Evolutionary conservation across 2,113 vertebrate species (phyloP).

Genomic region (Lanius collurio): DNA sequence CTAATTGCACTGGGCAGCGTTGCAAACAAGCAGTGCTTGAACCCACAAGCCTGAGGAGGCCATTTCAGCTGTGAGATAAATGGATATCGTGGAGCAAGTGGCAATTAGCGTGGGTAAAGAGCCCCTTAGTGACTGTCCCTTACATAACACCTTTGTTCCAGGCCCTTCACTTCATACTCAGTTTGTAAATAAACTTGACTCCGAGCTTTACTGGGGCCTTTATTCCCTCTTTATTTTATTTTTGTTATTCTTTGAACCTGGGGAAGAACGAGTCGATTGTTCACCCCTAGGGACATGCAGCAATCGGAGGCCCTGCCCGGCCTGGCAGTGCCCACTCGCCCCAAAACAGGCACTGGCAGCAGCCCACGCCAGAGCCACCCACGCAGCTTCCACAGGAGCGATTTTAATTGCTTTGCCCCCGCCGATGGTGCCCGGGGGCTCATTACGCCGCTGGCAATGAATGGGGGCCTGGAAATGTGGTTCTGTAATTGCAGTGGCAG

Average conservation of each 20-base stretch:
- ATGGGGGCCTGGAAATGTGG: neutral
- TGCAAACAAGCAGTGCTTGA: neutral
- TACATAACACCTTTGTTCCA: conserved; percentile 55
- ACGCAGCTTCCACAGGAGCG: neutral
- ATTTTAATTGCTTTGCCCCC: conserved; percentile 42
- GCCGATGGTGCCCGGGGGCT: neutral
- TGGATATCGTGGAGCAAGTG: neutral
- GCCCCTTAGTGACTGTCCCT: conserved; percentile 49
- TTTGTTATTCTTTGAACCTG: neutral
- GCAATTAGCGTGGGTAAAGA: conserved; percentile 46
- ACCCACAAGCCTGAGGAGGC: neutral
- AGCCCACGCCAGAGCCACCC: neutral
- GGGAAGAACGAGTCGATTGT: conserved; percentile 33
- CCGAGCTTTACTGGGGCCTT: neutral
- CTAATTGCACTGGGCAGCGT: neutral
- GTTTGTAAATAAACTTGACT: conserved; percentile 61
- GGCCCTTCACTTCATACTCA: conserved; percentile 26
- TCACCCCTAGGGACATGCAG: neutral
- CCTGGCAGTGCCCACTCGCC: neutral
- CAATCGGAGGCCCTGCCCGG: neutral
- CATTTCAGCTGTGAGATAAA: neutral
- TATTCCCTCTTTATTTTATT: neutral
- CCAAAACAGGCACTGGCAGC: neutral
- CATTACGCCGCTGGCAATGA: neutral
- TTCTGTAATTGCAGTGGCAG: neutral